Evolutionary conservation across 1,140 invertebrate genomes (phyloP), one percentile per base, ranked within the genome.

Genomic region (Lasioglossum baleicum): DNA sequence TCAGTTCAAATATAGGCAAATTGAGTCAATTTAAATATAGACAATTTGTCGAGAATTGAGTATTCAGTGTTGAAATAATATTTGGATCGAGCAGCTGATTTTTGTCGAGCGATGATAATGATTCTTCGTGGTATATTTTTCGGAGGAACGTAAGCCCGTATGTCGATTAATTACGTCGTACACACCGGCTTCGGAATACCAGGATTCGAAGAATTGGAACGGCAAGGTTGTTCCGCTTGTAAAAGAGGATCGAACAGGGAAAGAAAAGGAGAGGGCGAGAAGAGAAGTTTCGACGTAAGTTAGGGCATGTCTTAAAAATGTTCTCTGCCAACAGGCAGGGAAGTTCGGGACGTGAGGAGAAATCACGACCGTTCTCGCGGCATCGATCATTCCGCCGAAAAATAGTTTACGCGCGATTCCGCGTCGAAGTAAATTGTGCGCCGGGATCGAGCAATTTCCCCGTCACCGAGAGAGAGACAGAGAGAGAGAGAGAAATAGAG

Each of bases 201-300:
- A 2, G 5, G 20, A 67, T 60, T 26, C 74, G 35, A 48, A 75
- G 40, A 60, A 56, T 67, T n/a, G 64, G 22, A 68, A 67, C 51
- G 26, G 22, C 73, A n/a, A 48, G 53, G n/a, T 60, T 60, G n/a
- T 60, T 60, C 4, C 17, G 74, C 17, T 68, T 65, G 53, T 68
- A 61, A 48, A 48, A 61, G 10, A 7, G 42, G 22, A 66, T 2
- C 53, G 15, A 13, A 53, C 20, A 20, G 1, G 51, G 51, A 48
- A 35, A 70, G 7, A 17, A 20, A 8, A 40, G 13, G 13, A 13
- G 44, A 48, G 8, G 44, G 13, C 10, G 44, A 11, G 51, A 10
- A 35, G 60, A 10, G 35, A 87, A 84, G 76, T 82, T 87, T 80
- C 11, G n/a, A 65, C 82, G 80, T 86, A 84, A 82, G 70, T 85